phyloP scores from a whole-genome alignment of 2,113 vertebrate species.

The Holacanthus passer region DNA sequence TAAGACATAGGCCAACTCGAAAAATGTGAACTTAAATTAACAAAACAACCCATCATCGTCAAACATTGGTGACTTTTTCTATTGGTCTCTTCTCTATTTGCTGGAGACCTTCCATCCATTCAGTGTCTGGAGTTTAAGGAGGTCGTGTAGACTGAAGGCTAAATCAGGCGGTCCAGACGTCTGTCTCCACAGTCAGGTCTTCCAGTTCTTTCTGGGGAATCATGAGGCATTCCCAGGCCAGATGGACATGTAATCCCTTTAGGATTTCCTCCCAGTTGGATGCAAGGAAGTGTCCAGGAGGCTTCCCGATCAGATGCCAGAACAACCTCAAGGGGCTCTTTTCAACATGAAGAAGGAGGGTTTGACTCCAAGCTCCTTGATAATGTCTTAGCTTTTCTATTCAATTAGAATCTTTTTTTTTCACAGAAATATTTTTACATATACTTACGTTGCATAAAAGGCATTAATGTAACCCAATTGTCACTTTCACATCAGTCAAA shows the following conservation, averaged over 20 bases:
- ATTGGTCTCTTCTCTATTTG: neutral
- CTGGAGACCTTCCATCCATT: neutral
- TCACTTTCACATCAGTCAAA: no score
- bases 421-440: no score
- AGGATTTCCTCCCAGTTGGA: neutral
- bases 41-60: no score
- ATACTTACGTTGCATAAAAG: no score
- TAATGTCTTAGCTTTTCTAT: neutral
- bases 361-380: neutral
- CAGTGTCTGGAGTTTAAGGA: neutral
- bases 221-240: constrained; percentile 24
- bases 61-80: neutral
- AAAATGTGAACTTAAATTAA: neutral
- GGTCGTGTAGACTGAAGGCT: neutral
- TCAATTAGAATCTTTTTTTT: no score
- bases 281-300: neutral
- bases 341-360: neutral
- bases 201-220: constrained; percentile 18
- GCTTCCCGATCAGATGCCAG: neutral
- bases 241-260: constrained; percentile 30
- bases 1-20: neutral
- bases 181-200: neutral
- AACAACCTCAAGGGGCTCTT: constrained; percentile 5
- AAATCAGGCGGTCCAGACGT: neutral
- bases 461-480: no score